Conservation (phyloP, 2,888 invertebrate genomes). For the Drosophila helvetica region DNA sequence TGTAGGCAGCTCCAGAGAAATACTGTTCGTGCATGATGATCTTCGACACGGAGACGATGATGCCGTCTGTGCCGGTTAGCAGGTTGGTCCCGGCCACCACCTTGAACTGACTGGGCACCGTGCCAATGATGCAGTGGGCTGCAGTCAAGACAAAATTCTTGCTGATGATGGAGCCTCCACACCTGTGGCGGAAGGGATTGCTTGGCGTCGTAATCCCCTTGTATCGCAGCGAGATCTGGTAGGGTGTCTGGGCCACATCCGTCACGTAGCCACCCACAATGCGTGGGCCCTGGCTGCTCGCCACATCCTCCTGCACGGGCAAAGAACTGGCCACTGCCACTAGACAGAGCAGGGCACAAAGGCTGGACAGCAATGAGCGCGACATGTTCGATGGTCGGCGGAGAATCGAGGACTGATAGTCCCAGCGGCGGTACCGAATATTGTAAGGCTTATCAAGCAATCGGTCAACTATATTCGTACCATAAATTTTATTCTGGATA, state of each 20-base stretch:
- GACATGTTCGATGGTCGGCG: conserved; percentile 45
- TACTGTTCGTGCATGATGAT: conserved; percentile 85
- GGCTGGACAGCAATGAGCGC: conserved; percentile 30
- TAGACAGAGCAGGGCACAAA: conserved; percentile 25
- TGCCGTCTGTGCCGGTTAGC: conserved; percentile 84
- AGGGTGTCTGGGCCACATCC: conserved; percentile 66
- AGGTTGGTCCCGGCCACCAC: conserved; percentile 86
- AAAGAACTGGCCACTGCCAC: conserved; percentile 22
- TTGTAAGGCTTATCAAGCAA: conserved; percentile 29
- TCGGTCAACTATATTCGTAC: conserved; percentile 13
- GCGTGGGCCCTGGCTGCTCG: conserved; percentile 54
- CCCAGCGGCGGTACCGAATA: background rate
- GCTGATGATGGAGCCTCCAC: conserved; percentile 76
- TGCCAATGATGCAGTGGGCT: conserved; percentile 75
- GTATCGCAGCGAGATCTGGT: conserved; percentile 75
- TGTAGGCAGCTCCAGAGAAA: conserved; percentile 73
- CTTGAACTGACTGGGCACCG: conserved; percentile 55
- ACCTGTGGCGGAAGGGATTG: conserved; percentile 63
- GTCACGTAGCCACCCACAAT: conserved; percentile 76
- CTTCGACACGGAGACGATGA: conserved; percentile 84
- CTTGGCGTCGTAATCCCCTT: conserved; percentile 50
- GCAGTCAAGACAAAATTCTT: conserved; percentile 68
- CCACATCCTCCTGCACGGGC: conserved; percentile 49
- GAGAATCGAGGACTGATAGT: conserved; percentile 23
- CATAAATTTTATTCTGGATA: conserved; percentile 44